phyloP scores from a whole-genome alignment of 2,888 invertebrate species.

The Folsomia manolachei region DNA sequence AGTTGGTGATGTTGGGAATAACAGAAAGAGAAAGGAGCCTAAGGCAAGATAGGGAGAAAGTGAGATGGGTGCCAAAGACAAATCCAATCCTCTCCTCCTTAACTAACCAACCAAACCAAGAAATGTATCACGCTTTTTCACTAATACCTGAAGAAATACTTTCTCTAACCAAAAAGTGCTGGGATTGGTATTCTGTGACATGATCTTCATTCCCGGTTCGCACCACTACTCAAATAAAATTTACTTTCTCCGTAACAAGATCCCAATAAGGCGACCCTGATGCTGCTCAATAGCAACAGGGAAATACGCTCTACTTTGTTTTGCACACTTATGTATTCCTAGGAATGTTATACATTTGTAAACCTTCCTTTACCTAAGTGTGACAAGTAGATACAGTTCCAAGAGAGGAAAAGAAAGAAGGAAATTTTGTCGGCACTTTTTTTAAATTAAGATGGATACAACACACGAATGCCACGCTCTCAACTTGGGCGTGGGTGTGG shows the following conservation, averaged over 20 bases:
- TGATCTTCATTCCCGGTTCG: slow-evolving; percentile 6
- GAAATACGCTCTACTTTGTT: background rate
- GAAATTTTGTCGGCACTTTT: background rate
- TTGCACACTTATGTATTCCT: no score
- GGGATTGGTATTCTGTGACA: slow-evolving; percentile 6
- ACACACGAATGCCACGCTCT: background rate
- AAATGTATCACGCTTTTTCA: background rate
- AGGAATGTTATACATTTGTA: no score
- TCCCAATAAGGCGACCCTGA: slow-evolving; percentile 24
- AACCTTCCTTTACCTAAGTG: background rate
- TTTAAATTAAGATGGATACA: background rate
- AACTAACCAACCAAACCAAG: slow-evolving; percentile 15
- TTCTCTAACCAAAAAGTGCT: background rate
- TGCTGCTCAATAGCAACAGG: background rate
- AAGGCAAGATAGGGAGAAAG: background rate
- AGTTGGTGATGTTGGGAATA: background rate
- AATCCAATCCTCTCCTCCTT: slow-evolving; percentile 1
- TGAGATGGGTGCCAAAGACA: slow-evolving; percentile 17
- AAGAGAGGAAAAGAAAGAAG: background rate
- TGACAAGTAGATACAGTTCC: background rate
- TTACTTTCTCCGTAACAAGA: slow-evolving; percentile 28
- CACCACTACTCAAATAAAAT: slow-evolving; percentile 23
- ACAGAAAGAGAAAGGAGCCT: background rate
- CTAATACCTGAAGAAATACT: background rate
- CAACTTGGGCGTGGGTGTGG: background rate